A percentile compares a stretch with the other conserved stretches of the same genome.
These are phyloP conservation scores for Sepioteuthis lessoniana DNA, from an alignment of 2,888 invertebrate species.

Conservation along the genomic window DNA sequence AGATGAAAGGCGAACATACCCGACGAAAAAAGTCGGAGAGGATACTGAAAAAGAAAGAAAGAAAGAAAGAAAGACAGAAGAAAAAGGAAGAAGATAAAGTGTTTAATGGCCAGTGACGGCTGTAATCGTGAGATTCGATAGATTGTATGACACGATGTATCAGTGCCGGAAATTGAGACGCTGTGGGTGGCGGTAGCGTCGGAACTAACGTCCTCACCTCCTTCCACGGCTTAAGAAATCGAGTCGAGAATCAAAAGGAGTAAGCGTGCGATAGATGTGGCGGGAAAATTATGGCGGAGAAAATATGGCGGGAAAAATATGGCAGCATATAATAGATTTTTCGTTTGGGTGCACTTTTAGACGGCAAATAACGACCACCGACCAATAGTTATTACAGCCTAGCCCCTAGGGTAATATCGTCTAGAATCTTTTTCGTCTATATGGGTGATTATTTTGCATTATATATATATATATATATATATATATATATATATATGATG, in stretches of 20 bases:
- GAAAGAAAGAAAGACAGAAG: neutral
- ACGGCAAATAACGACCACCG: neutral
- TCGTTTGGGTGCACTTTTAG: constrained; percentile 4
- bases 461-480: too few relatives aligned
- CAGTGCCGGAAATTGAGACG: constrained; percentile 21
- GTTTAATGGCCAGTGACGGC: neutral
- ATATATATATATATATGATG: too few relatives aligned
- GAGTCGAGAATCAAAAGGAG: neutral
- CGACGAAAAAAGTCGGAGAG: too few relatives aligned
- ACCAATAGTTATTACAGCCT: neutral
- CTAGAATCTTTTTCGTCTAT: neutral
- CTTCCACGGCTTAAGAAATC: neutral
- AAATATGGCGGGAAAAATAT: neutral
- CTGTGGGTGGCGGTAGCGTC: neutral
- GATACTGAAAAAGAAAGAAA: neutral
- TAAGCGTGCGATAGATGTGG: neutral
- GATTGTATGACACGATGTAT: neutral
- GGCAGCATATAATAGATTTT: neutral
- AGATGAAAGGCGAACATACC: too few relatives aligned
- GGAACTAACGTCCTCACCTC: neutral
- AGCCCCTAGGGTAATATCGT: neutral
- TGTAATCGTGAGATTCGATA: constrained; percentile 21
- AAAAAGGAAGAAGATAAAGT: neutral
- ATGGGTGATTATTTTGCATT: neutral
- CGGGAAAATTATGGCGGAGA: neutral